phyloP scores from a whole-genome alignment of 2,888 invertebrate species.

The Orthosia gothica region DNA sequence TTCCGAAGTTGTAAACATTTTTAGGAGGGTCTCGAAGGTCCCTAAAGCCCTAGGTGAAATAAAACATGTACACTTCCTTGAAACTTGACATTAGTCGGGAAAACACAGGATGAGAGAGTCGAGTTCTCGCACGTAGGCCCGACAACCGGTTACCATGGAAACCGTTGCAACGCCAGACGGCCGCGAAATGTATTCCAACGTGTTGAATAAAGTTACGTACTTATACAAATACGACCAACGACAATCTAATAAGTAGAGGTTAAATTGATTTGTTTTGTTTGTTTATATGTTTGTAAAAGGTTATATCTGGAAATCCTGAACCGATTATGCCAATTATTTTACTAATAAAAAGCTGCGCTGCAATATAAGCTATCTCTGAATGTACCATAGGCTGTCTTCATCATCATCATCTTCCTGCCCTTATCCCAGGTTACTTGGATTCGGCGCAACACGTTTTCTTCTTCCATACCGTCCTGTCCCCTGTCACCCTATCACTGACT shows the following conservation, averaged over 20 bases:
- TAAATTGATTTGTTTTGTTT: not conserved
- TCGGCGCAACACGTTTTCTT: too few relatives aligned
- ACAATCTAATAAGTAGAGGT: not conserved
- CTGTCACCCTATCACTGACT: too few relatives aligned
- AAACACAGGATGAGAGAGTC: conserved; percentile 52
- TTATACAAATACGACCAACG: not conserved
- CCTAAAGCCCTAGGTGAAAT: conserved; percentile 22
- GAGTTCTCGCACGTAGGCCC: conserved; percentile 50
- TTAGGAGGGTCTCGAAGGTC: conserved; percentile 7
- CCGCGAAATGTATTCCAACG: conserved; percentile 46
- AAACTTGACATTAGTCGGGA: conserved; percentile 26
- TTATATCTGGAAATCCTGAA: not conserved
- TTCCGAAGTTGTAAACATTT: not conserved
- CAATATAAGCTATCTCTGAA: too few relatives aligned
- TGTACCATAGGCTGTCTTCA: too few relatives aligned
- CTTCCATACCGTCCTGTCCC: too few relatives aligned
- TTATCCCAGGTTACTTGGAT: too few relatives aligned
- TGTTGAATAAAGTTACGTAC: conserved; percentile 13
- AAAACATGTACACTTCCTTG: conserved; percentile 33
- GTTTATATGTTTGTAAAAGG: not conserved
- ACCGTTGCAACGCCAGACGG: conserved; percentile 57
- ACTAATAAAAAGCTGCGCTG: too few relatives aligned
- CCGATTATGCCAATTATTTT: not conserved
- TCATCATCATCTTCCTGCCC: too few relatives aligned
- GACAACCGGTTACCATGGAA: conserved; percentile 57